A percentile compares a stretch with the other conserved stretches of the same genome.
Evolutionary conservation across 2,797 vertebrate species (phyloP).

Genomic region (Melanotaenia trifasciata): DNA sequence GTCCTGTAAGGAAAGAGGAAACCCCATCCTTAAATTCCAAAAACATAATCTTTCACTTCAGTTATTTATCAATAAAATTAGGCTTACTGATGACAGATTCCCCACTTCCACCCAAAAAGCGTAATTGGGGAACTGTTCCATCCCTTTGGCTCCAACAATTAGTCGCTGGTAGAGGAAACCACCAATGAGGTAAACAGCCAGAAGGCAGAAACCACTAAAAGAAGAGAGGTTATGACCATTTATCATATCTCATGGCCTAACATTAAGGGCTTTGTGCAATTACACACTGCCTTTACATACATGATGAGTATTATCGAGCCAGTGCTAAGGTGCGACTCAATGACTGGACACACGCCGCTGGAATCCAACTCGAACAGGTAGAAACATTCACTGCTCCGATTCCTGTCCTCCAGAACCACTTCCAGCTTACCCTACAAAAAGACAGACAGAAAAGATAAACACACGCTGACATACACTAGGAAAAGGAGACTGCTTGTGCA

Average conservation of each 20-base stretch:
- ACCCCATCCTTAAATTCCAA: background rate
- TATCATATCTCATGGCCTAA: background rate
- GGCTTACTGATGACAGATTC: constrained; percentile 91
- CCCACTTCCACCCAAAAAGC: constrained; percentile 95
- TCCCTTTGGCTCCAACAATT: constrained; percentile 96
- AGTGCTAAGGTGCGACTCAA: constrained; percentile 86
- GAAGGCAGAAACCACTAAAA: constrained; percentile 84
- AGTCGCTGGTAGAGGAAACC: constrained; percentile 96
- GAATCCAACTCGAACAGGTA: constrained; percentile 95
- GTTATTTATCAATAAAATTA: background rate
- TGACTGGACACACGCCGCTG: constrained; percentile 85
- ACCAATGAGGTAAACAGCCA: constrained; percentile 90
- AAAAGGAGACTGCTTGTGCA: background rate
- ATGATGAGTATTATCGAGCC: constrained; percentile 93
- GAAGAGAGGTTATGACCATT: constrained; percentile 19
- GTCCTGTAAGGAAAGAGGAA: constrained; percentile 81
- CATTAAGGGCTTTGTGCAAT: background rate
- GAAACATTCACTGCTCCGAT: constrained; percentile 85
- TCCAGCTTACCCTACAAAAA: constrained; percentile 82
- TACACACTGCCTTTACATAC: constrained; percentile 80
- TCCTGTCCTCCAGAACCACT: constrained; percentile 85
- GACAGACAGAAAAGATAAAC: background rate
- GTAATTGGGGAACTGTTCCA: constrained; percentile 96
- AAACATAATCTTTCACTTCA: background rate
- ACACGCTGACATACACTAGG: background rate